Conservation (phyloP, 2,888 invertebrate species). For the Diplazon laetatorius region DNA sequence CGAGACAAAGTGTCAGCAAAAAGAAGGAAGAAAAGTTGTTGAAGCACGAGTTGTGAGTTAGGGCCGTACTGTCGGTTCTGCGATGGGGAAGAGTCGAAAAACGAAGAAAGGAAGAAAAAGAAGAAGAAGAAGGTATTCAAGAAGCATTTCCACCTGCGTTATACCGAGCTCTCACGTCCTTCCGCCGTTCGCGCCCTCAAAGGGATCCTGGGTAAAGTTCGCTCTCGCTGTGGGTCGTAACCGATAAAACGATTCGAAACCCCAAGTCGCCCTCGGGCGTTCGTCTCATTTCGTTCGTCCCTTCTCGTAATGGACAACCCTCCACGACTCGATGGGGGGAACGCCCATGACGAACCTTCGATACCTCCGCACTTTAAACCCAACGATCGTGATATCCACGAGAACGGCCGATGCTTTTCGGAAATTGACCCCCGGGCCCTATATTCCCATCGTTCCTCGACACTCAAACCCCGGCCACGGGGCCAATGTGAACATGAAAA, state of each 20-base stretch:
- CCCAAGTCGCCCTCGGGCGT: not conserved
- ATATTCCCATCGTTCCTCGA: not conserved
- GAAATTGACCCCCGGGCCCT: constrained; percentile 9
- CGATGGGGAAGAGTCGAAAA: constrained; percentile 11
- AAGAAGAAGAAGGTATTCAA: constrained; percentile 26
- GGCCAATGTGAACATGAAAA: not conserved
- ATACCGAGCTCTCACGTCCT: constrained; percentile 15
- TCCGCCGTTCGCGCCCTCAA: not conserved
- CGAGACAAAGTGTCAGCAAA: not conserved
- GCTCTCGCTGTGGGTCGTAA: constrained; percentile 31
- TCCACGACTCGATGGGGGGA: constrained; percentile 3
- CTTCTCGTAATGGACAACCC: constrained; percentile 29
- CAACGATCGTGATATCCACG: constrained; percentile 17
- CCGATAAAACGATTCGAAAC: constrained; percentile 32
- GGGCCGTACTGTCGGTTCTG: constrained; percentile 29
- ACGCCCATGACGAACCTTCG: constrained; percentile 5
- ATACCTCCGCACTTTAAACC: not conserved
- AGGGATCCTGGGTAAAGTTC: constrained; percentile 34
- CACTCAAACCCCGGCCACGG: not conserved
- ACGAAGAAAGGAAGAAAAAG: constrained; percentile 13
- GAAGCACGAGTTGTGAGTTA: constrained; percentile 39
- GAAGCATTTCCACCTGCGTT: constrained; percentile 9
- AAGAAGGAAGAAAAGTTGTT: constrained; percentile 23
- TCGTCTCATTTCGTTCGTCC: constrained; percentile 20
- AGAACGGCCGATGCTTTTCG: not conserved